Evolutionary conservation across 2,888 invertebrate genomes (phyloP).

Genomic region (Trachelus troglodyta): DNA sequence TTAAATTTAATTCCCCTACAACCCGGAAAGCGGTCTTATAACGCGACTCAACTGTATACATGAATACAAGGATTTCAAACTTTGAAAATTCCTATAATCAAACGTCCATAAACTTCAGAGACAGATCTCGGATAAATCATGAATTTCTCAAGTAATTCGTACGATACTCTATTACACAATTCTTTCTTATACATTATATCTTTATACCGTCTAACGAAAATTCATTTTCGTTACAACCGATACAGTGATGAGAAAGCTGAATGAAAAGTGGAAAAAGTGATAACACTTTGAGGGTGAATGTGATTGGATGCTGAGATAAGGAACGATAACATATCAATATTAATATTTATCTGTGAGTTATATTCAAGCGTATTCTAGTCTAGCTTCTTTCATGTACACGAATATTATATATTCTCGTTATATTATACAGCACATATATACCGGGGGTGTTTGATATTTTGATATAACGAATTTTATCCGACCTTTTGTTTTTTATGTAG

Average conservation of each 20-base stretch:
- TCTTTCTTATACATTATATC: not conserved
- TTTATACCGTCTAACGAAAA: not conserved
- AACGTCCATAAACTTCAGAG: not conserved
- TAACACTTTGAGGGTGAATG: not conserved
- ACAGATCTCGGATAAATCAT: not conserved
- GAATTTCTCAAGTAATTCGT: not conserved
- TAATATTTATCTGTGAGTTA: not conserved
- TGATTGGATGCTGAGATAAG: not conserved
- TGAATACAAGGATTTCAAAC: not conserved
- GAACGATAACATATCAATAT: not conserved
- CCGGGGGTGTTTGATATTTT: not conserved
- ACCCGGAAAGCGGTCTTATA: too few species aligned
- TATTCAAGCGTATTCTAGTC: not conserved
- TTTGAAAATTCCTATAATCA: not conserved
- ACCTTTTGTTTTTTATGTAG: not conserved
- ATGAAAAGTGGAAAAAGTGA: not conserved
- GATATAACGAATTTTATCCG: not conserved
- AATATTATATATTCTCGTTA: not conserved
- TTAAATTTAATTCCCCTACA: too few species aligned
- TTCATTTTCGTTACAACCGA: not conserved
- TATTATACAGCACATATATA: not conserved
- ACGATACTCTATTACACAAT: not conserved
- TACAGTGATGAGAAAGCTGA: not conserved
- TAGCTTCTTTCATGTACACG: not conserved
- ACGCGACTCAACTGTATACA: too few species aligned